Evolutionary conservation across 2,113 vertebrate genomes (phyloP).

Genomic region (Galemys pyrenaicus): DNA sequence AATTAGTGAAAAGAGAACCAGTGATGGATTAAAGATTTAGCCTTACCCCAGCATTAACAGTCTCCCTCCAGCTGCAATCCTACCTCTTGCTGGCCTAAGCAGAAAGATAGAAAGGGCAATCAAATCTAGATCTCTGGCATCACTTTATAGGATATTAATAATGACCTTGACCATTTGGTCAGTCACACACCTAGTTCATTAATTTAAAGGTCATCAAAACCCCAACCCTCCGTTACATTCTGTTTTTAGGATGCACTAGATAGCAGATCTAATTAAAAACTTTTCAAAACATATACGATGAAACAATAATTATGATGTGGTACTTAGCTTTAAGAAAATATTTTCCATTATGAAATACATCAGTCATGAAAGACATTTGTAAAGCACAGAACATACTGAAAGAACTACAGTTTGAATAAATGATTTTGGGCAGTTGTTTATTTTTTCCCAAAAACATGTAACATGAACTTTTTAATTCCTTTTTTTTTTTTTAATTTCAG

Average conservation of each 20-base stretch:
- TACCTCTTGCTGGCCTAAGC: slow-evolving; percentile 2
- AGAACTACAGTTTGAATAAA: slow-evolving; percentile 52
- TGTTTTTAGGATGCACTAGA: not conserved
- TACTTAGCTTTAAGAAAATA: not conserved
- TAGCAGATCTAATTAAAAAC: slow-evolving; percentile 3
- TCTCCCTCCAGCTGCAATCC: not conserved
- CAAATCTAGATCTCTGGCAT: slow-evolving; percentile 18
- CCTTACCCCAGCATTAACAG: slow-evolving; percentile 38
- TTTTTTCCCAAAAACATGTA: slow-evolving; percentile 3
- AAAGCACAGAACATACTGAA: slow-evolving; percentile 21
- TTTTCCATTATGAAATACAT: not conserved
- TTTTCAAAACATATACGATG: not conserved
- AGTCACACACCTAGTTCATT: slow-evolving; percentile 19
- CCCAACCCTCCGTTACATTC: not conserved
- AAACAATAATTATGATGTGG: not conserved
- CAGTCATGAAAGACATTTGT: not conserved
- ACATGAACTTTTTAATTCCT: not conserved
- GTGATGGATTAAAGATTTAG: slow-evolving; percentile 14
- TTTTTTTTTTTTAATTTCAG: slow-evolving; percentile 28
- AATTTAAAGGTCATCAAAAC: slow-evolving; percentile 36
- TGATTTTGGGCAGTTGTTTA: not conserved
- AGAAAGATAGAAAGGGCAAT: slow-evolving; percentile 18
- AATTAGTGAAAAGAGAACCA: not conserved
- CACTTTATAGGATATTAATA: not conserved
- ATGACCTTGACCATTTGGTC: not conserved